phyloP scores from a whole-genome alignment of 2,797 vertebrate species.

The Coranthus polyacanthus region DNA sequence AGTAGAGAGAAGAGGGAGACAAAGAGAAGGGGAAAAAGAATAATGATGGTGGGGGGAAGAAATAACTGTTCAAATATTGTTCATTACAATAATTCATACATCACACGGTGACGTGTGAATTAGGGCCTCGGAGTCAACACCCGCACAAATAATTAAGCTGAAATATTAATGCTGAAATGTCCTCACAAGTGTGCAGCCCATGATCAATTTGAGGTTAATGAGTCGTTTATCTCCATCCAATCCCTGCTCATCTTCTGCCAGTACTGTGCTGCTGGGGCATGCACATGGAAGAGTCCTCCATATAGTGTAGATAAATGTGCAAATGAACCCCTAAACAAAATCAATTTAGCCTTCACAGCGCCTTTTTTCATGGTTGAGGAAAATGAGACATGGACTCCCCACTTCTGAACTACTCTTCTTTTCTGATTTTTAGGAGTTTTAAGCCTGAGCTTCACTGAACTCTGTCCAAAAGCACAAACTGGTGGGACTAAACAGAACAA shows the following conservation, averaged over 20 bases:
- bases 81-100: slow-evolving; percentile 85
- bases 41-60: slow-evolving; percentile 53
- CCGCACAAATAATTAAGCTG: slow-evolving; percentile 83
- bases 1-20: slow-evolving; percentile 32
- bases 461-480: background rate
- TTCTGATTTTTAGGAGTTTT: slow-evolving; percentile 12
- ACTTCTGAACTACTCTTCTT: background rate
- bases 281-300: slow-evolving; percentile 50
- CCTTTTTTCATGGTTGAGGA: slow-evolving; percentile 30
- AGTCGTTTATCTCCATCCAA: slow-evolving; percentile 82
- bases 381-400: slow-evolving; percentile 24
- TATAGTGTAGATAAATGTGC: slow-evolving; percentile 64
- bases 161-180: slow-evolving; percentile 85
- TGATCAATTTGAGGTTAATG: slow-evolving; percentile 86
- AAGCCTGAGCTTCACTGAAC: background rate
- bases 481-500: slow-evolving; percentile 33
- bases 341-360: slow-evolving; percentile 62
- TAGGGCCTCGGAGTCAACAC: slow-evolving; percentile 80
- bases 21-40: slow-evolving; percentile 40
- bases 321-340: slow-evolving; percentile 80
- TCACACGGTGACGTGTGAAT: slow-evolving; percentile 80
- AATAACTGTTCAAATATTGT: slow-evolving; percentile 76
- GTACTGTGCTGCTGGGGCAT: slow-evolving; percentile 39
- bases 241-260: slow-evolving; percentile 61
- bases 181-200: slow-evolving; percentile 74